Conservation (phyloP, 1,140 invertebrate genomes). For the Trichonephila inaurata region DNA sequence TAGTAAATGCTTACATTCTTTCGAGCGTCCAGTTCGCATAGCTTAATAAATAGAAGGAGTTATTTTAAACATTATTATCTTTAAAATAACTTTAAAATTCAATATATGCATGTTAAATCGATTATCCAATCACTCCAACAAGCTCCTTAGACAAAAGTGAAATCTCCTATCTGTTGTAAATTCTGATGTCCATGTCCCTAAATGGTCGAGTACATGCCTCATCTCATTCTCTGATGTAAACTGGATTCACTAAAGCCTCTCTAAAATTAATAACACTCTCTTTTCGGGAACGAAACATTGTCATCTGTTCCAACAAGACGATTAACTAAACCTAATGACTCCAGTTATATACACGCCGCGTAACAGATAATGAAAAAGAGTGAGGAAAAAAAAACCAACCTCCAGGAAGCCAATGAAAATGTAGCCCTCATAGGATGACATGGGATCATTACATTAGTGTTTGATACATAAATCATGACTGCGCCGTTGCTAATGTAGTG, state of each 20-base stretch:
- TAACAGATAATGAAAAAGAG: constrained; percentile 52
- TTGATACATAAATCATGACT: constrained; percentile 74
- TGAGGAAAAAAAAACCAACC: constrained; percentile 33
- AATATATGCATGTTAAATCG: neutral
- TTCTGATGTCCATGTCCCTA: neutral
- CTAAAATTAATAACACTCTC: constrained; percentile 63
- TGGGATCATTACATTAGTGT: constrained; percentile 72
- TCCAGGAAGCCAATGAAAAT: constrained; percentile 47
- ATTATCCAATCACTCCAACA: neutral
- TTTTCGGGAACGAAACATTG: constrained; percentile 53
- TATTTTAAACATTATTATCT: too few species aligned
- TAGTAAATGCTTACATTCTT: too few species aligned
- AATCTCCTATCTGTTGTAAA: neutral
- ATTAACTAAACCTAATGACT: constrained; percentile 64
- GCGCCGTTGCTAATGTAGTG: constrained; percentile 74
- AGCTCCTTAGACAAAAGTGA: neutral
- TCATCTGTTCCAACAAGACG: constrained; percentile 59
- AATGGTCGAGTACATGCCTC: neutral
- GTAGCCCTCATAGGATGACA: constrained; percentile 61
- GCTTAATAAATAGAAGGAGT: too few species aligned
- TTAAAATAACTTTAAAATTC: neutral
- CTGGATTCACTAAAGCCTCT: constrained; percentile 44
- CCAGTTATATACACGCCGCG: constrained; percentile 52
- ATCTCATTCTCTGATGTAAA: constrained; percentile 44
- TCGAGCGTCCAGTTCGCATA: too few species aligned